These are phyloP conservation scores for Cacatua alba DNA, from an alignment of 2,113 vertebrate species.

Conservation along the genomic window DNA sequence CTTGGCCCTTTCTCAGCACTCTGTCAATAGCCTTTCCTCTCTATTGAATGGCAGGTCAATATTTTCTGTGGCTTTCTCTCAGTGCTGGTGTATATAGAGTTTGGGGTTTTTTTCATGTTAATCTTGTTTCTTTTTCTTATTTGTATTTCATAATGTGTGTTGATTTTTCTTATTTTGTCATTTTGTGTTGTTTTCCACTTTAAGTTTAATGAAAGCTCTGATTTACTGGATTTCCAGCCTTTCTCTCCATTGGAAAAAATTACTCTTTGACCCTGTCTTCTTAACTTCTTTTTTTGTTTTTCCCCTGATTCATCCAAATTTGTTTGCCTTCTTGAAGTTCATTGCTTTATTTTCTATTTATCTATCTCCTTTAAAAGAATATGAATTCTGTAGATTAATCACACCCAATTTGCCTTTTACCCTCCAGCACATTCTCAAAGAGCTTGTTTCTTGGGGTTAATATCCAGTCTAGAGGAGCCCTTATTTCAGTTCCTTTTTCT, in stretches of 20 bases:
- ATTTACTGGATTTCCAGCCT: neutral
- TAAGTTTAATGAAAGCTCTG: neutral
- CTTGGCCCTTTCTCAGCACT: neutral
- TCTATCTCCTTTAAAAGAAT: neutral
- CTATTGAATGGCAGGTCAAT: neutral
- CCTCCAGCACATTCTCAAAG: neutral
- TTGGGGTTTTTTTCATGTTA: neutral
- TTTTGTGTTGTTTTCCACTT: neutral
- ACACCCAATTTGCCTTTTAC: neutral
- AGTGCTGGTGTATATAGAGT: neutral
- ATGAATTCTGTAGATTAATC: neutral
- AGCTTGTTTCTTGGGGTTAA: neutral
- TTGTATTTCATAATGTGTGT: neutral
- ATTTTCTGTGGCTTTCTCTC: neutral
- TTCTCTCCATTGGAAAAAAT: neutral
- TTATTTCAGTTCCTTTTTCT: neutral
- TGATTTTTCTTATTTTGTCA: constrained; percentile 5
- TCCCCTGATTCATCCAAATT: neutral
- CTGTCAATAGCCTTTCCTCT: neutral
- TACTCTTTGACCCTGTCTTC: neutral
- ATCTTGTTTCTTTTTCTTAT: neutral
- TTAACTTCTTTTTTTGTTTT: neutral
- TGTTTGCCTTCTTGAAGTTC: neutral
- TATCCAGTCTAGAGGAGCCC: neutral
- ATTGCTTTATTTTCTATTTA: neutral